These are phyloP conservation scores for Peromyscus leucopus DNA, from an alignment of 2,113 vertebrate species.

Conservation along the genomic window DNA sequence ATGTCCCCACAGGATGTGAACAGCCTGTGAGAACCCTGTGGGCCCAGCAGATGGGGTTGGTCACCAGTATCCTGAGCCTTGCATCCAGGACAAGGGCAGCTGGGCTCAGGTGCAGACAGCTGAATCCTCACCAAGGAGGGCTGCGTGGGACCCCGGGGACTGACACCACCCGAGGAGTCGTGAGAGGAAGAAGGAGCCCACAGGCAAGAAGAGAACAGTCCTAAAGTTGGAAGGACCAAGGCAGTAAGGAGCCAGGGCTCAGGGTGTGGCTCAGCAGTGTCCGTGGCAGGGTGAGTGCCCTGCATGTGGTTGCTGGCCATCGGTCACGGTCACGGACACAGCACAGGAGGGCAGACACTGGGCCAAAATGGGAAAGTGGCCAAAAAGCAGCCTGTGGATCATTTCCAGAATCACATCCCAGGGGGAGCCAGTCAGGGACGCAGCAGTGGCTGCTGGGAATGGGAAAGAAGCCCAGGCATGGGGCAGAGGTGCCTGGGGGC, in stretches of 20 bases:
- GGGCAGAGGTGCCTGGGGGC: not conserved
- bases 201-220: fast-evolving
- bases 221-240: not conserved
- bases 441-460: not conserved
- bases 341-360: not conserved
- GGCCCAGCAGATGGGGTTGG: fast-evolving
- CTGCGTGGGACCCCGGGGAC: not conserved
- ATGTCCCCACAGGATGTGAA: too few species aligned
- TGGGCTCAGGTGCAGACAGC: not conserved
- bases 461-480: not conserved
- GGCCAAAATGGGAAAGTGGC: not conserved
- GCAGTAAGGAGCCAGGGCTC: fast-evolving
- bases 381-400: not conserved
- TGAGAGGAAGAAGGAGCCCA: not conserved
- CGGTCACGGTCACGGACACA: not conserved
- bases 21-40: not conserved
- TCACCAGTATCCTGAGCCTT: not conserved
- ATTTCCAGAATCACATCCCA: not conserved
- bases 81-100: not conserved
- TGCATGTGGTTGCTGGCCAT: not conserved
- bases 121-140: not conserved
- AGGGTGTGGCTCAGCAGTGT: not conserved
- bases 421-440: too few species aligned
- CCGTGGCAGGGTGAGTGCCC: not conserved
- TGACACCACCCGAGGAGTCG: too few species aligned